A percentile compares a stretch with the other conserved stretches of the same genome.
Evolutionary conservation across 2,888 invertebrate species (phyloP).

Genomic region (Erebia palarica): DNA sequence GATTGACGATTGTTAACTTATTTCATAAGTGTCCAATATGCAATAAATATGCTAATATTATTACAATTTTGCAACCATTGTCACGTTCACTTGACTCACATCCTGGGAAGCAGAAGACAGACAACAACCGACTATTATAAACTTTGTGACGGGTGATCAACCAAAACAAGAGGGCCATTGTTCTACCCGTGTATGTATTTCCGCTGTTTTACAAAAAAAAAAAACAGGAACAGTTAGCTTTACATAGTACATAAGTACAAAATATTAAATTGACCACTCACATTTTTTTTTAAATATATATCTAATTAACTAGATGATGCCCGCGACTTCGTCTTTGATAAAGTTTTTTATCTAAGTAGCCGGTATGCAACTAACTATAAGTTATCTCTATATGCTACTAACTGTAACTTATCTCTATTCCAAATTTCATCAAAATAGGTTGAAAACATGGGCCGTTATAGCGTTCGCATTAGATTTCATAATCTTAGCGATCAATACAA

Average conservation of each 20-base stretch:
- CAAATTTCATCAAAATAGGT: too few species aligned
- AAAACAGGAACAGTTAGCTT: slow-evolving; percentile 46
- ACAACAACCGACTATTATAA: slow-evolving; percentile 49
- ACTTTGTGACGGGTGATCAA: slow-evolving; percentile 53
- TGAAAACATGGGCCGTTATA: too few species aligned
- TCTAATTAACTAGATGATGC: too few species aligned
- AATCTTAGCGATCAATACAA: too few species aligned
- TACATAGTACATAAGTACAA: slow-evolving; percentile 14
- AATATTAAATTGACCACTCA: not conserved
- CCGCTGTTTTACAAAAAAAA: slow-evolving; percentile 60
- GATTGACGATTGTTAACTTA: not conserved
- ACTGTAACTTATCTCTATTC: too few species aligned
- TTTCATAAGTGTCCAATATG: slow-evolving; percentile 31
- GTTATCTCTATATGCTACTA: too few species aligned
- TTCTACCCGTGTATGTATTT: slow-evolving; percentile 63
- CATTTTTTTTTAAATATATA: too few species aligned
- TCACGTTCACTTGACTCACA: slow-evolving; percentile 61
- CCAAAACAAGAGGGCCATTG: slow-evolving; percentile 68
- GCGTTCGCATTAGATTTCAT: too few species aligned
- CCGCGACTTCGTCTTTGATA: too few species aligned
- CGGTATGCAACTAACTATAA: too few species aligned
- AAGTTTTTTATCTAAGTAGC: too few species aligned
- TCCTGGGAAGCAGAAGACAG: slow-evolving; percentile 55
- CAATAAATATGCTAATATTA: slow-evolving; percentile 25
- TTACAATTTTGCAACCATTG: slow-evolving; percentile 30